Evolutionary conservation across 1,140 invertebrate genomes (phyloP).

Genomic region (Ceratina japonica): DNA sequence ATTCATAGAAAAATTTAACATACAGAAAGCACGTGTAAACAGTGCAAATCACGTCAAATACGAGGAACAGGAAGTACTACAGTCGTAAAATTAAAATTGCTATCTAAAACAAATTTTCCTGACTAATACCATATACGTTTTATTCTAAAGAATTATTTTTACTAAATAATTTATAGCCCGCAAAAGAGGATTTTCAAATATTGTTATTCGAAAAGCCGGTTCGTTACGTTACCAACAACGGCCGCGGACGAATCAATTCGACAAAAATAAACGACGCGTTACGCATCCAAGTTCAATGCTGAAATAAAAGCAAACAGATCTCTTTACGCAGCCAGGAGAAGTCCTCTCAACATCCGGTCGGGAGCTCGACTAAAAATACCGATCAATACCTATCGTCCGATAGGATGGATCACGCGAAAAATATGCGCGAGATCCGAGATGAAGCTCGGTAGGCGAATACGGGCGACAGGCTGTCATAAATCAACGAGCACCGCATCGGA

Average conservation of each 20-base stretch:
- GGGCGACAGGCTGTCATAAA: constrained; percentile 37
- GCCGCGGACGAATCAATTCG: not conserved
- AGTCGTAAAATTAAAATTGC: not conserved
- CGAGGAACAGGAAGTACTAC: not conserved
- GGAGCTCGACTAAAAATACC: constrained; percentile 27
- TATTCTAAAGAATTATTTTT: too few relatives aligned
- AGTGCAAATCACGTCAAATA: too few relatives aligned
- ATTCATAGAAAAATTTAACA: too few relatives aligned
- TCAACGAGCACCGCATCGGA: constrained; percentile 35
- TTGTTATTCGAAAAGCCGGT: too few relatives aligned
- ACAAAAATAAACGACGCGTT: constrained; percentile 14
- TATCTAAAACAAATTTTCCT: too few relatives aligned
- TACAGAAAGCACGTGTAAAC: too few relatives aligned
- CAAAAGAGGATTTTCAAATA: too few relatives aligned
- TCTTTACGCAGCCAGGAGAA: not conserved
- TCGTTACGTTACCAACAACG: not conserved
- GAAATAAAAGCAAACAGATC: constrained; percentile 17
- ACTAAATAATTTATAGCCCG: too few relatives aligned
- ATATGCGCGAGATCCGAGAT: not conserved
- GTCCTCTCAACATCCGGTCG: constrained; percentile 16
- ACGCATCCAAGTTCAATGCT: constrained; percentile 20
- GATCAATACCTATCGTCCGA: constrained; percentile 13
- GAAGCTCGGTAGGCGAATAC: not conserved
- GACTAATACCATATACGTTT: too few relatives aligned
- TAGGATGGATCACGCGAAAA: not conserved